phyloP scores from a whole-genome alignment of 2,888 invertebrate species.

The Sarcophaga carnaria region DNA sequence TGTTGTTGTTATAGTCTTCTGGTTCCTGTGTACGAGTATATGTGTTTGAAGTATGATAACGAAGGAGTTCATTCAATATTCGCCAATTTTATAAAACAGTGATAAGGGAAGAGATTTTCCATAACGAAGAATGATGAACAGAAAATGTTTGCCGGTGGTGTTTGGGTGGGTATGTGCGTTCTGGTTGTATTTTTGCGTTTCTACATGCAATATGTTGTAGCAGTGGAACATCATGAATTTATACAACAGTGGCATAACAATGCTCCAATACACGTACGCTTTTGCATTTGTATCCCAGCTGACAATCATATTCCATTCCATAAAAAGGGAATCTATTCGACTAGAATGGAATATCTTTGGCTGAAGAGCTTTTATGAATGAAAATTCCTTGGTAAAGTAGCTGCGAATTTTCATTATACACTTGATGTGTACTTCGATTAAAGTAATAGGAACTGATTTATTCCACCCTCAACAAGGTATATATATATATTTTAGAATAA shows the following conservation, averaged over 20 bases:
- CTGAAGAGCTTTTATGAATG: too few relatives aligned
- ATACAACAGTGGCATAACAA: slow-evolving; percentile 26
- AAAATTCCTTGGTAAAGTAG: too few relatives aligned
- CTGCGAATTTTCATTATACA: too few relatives aligned
- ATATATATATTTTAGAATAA: too few relatives aligned
- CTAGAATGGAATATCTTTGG: too few relatives aligned
- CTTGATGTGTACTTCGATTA: too few relatives aligned
- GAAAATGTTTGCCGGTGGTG: slow-evolving; percentile 50
- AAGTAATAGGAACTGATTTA: too few relatives aligned
- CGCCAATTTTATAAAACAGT: slow-evolving; percentile 68
- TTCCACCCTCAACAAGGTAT: too few relatives aligned
- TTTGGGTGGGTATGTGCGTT: not conserved
- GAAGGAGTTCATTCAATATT: slow-evolving; percentile 71
- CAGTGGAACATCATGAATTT: slow-evolving; percentile 36
- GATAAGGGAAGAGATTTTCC: slow-evolving; percentile 70
- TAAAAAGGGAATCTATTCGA: too few relatives aligned
- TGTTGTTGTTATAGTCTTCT: not conserved
- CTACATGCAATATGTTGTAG: slow-evolving; percentile 66
- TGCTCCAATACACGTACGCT: not conserved
- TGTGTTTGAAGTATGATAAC: slow-evolving; percentile 62
- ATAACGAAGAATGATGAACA: slow-evolving; percentile 71
- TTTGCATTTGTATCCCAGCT: not conserved
- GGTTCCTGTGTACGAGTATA: not conserved
- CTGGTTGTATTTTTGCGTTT: not conserved
- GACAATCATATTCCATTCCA: not conserved